Percentiles rank a stretch among this genome's conserved stretches.
Evolutionary conservation across 2,888 invertebrate genomes (phyloP).

Genomic region (Amblyjoppa proteus): DNA sequence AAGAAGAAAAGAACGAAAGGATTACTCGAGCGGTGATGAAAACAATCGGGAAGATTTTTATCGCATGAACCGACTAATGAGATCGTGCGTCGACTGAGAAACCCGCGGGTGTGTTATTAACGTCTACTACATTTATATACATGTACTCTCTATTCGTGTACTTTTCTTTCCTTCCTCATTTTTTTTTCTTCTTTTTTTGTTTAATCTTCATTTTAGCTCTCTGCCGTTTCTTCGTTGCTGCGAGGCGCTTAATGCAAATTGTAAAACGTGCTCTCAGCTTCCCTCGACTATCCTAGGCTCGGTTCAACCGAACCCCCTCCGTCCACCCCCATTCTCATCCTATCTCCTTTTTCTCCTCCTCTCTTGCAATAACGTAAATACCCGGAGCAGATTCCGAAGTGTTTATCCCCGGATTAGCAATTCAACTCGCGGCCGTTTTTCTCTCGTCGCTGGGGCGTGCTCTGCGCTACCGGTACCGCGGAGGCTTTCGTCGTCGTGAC

Average conservation of each 20-base stretch:
- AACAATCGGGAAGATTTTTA: conserved; percentile 5
- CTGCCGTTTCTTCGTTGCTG: conserved; percentile 57
- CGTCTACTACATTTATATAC: conserved; percentile 43
- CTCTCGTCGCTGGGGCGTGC: conserved; percentile 56
- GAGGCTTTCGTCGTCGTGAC: conserved; percentile 4
- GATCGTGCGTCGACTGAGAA: conserved; percentile 61
- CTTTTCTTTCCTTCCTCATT: conserved; percentile 21
- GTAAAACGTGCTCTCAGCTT: conserved; percentile 72
- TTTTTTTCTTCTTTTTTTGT: not conserved
- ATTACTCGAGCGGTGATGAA: not conserved
- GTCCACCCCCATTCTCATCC: conserved; percentile 70
- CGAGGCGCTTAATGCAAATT: conserved; percentile 69
- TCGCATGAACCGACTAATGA: conserved; percentile 60
- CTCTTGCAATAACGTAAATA: conserved; percentile 67
- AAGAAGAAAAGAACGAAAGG: not conserved
- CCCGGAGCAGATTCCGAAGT: conserved; percentile 73
- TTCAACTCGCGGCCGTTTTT: conserved; percentile 79
- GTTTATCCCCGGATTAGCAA: conserved; percentile 82
- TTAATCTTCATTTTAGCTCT: conserved; percentile 29
- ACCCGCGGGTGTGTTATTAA: conserved; percentile 17
- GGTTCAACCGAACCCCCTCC: conserved; percentile 52
- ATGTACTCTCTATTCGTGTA: conserved; percentile 15
- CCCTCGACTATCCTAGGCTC: conserved; percentile 78
- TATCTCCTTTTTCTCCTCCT: conserved; percentile 28
- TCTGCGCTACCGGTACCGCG: conserved; percentile 30